Evolutionary conservation across 2,113 vertebrate genomes (phyloP).

Genomic region (Menura novaehollandiae): DNA sequence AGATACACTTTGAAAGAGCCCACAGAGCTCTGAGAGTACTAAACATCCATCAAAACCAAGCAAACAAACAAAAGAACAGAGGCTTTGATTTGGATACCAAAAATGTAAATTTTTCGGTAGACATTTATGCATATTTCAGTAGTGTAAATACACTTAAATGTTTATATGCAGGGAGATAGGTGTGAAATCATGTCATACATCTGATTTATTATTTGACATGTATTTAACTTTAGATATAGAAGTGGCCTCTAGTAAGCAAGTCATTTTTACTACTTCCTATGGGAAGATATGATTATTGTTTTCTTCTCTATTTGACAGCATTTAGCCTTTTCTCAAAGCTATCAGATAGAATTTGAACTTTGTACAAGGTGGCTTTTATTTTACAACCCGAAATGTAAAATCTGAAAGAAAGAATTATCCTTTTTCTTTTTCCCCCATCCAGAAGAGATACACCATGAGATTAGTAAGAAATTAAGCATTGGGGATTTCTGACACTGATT

Average conservation of each 20-base stretch:
- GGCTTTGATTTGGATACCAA: neutral
- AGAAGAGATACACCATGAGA: neutral
- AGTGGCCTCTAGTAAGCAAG: neutral
- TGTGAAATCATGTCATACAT: neutral
- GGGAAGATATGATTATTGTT: neutral
- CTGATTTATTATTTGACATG: neutral
- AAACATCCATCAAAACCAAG: neutral
- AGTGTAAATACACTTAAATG: neutral
- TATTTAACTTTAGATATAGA: neutral
- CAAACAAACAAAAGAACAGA: neutral
- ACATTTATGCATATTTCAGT: neutral
- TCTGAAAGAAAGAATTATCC: neutral
- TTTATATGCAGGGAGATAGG: neutral
- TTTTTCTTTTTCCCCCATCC: accelerated
- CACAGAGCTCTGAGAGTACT: neutral
- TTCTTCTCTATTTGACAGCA: neutral
- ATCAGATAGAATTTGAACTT: neutral
- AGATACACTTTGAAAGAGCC: neutral
- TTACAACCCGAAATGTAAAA: neutral
- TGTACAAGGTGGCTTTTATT: neutral
- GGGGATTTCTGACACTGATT: neutral
- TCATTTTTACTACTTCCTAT: neutral
- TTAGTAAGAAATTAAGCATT: neutral
- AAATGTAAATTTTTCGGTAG: neutral
- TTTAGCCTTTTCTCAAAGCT: neutral